phyloP scores from a whole-genome alignment of 2,888 invertebrate genomes.

The Agapostemon virescens region DNA sequence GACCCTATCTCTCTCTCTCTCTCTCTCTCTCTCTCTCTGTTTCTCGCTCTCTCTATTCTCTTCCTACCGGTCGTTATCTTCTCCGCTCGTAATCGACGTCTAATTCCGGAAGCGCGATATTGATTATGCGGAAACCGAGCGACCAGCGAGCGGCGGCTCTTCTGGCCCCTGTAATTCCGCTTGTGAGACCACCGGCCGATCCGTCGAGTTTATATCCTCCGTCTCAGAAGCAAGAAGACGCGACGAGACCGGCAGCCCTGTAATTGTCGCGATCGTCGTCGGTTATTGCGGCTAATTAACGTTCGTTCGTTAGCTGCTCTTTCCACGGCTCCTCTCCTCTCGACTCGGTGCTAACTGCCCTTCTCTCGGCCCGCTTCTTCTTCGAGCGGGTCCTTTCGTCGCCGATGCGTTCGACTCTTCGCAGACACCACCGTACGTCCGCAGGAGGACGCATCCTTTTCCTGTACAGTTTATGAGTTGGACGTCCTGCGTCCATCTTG shows the following conservation, averaged over 20 bases:
- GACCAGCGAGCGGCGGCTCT: background rate
- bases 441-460: too few relatives aligned
- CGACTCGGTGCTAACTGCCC: slow-evolving; percentile 16
- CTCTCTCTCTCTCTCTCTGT: too few relatives aligned
- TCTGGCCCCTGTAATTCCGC: slow-evolving; percentile 6
- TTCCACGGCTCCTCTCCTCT: slow-evolving; percentile 31
- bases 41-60: too few relatives aligned
- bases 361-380: slow-evolving; percentile 27
- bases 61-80: slow-evolving; percentile 53
- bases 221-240: slow-evolving; percentile 15
- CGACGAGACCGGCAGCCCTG: slow-evolving; percentile 27
- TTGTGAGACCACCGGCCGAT: slow-evolving; percentile 4
- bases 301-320: slow-evolving; percentile 55
- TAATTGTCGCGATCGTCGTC: slow-evolving; percentile 62
- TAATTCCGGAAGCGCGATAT: slow-evolving; percentile 61
- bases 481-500: too few relatives aligned
- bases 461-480: too few relatives aligned
- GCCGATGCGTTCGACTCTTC: too few relatives aligned
- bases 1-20: too few relatives aligned
- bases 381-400: slow-evolving; percentile 11
- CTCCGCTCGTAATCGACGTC: slow-evolving; percentile 46
- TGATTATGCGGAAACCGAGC: slow-evolving; percentile 56
- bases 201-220: slow-evolving; percentile 36
- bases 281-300: slow-evolving; percentile 66
- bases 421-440: too few relatives aligned